Evolutionary conservation across 2,113 vertebrate genomes (phyloP), one percentile per base, ranked within the genome.

Genomic region (Peromyscus maniculatus): DNA sequence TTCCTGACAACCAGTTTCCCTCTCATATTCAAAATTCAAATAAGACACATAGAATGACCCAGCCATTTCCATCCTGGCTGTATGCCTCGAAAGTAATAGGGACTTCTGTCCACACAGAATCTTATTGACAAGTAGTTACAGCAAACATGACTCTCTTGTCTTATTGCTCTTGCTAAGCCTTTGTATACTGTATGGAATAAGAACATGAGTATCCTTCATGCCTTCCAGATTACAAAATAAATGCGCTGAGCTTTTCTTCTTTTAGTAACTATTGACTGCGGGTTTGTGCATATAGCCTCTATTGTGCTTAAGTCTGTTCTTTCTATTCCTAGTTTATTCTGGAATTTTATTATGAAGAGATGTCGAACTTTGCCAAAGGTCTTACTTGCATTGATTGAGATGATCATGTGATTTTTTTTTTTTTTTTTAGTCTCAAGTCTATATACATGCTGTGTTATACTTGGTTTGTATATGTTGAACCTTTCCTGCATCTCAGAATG

Each of bases 1-100:
- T 6, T 92, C 28, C 31, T 57, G 21, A 49, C 94, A 94, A 93
- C 39, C 28, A 93, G 24, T 75, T 94, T 26, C 72, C 66, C 36
- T 96, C 69, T 93, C 13, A 67, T 69, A 72, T 39, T 89, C 39
- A 95, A 93, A 89, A 87, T 83, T 0, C n/a, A 89, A 7, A 22
- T 46, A 52, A 75, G 91, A 86, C 22, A 49, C 9, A 39, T 1
- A 33, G 19, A 82, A 26, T 62, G 89, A 49, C 9, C 24, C 77
- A 87, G 52, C 12, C 66, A 39, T 62, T 91, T 72, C 10, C 80
- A 31, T 79, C n/a, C 21, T 80, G 69, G 26, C 22, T n/a, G 4
- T 28, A 24, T 49, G 69, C 12, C 26, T 36, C 46, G 79, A 72
- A 28, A 79, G 24, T 43, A 67, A 87, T 62, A 67, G 90, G 75